Evolutionary conservation across 1,140 invertebrate species (phyloP), one percentile per base, ranked within the genome.

Genomic region (Gryllus bimaculatus): DNA sequence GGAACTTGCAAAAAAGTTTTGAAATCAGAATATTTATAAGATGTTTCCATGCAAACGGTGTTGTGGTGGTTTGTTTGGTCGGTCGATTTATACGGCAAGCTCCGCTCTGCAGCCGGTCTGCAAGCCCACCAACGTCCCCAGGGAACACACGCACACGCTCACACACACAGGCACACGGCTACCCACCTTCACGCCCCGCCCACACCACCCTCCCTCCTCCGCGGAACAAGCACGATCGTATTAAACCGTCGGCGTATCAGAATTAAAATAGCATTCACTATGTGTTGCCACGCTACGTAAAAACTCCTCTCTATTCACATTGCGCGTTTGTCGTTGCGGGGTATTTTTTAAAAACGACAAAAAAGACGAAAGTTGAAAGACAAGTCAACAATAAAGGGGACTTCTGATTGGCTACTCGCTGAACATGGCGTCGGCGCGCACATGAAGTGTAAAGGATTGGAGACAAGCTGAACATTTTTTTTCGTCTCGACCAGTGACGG

Each of bases 11-110:
- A 66, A 66, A 39, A 66, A 66, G 54, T 66, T 66, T 66, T 66
- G 54, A 18, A 66, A 66, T 66, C 54, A 66, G 54, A 66, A 66
- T 66, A 66, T 66, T 66, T 66, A 66, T 66, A 66, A 66, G 54
- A 66, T 66, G 54, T 66, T 66, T 66, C 54, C 54, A 66, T 66
- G 54, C 54, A 66, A 66, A 66, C 54, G 18, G 54, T 66, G 54
- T 66, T 66, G 54, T 66, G 54, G 10, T 66, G 10, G 54, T 66
- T 18, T 66, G 54, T 66, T 66, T 66, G 54, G 54, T 10, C 26
- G 18, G 54, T 66, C 54, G 54, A 66, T 66, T 66, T 66, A 66
- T 66, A 66, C 54, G 54, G 54, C 54, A 13, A 10, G 54, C 54
- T 18, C 54, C 54, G 18, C 54, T 66, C 54, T 66, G 54, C 54